These are phyloP conservation scores for Conopomorpha cramerella DNA, from an alignment of 1,140 invertebrate species.

Conservation along the genomic window DNA sequence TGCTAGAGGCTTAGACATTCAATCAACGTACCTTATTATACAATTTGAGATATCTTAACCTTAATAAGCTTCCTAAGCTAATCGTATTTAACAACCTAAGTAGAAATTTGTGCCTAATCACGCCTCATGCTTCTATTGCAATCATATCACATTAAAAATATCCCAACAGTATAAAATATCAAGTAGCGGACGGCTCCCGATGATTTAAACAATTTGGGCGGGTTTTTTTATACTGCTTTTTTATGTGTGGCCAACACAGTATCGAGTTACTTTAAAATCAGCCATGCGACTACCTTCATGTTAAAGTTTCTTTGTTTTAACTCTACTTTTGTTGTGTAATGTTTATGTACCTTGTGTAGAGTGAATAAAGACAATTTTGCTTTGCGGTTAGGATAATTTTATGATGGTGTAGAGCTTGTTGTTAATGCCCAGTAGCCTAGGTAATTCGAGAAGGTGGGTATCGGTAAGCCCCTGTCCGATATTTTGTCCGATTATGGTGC, in stretches of 20 bases:
- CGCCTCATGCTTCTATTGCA: too few relatives aligned
- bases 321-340: conserved; percentile 4
- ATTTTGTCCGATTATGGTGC: conserved; percentile 55
- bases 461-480: conserved; percentile 45
- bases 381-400: conserved; percentile 5
- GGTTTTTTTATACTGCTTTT: conserved; percentile 48
- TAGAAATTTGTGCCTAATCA: too few relatives aligned
- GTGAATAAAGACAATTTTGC: conserved; percentile 13
- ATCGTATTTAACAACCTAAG: too few relatives aligned
- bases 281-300: conserved; percentile 52
- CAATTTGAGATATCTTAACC: too few relatives aligned
- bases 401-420: conserved; percentile 12
- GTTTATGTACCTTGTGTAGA: too few relatives aligned
- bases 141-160: too few relatives aligned
- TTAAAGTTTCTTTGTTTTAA: conserved; percentile 30
- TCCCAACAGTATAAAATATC: conserved; percentile 25
- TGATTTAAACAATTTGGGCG: conserved; percentile 59
- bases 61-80: too few relatives aligned
- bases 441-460: conserved; percentile 55
- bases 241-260: conserved; percentile 51
- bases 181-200: conserved; percentile 37
- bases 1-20: too few relatives aligned
- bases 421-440: conserved; percentile 54
- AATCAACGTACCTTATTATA: too few relatives aligned
- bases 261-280: conserved; percentile 59